Evolutionary conservation across 1,140 invertebrate genomes (phyloP).

Genomic region (Metopolophium dirhodum): DNA sequence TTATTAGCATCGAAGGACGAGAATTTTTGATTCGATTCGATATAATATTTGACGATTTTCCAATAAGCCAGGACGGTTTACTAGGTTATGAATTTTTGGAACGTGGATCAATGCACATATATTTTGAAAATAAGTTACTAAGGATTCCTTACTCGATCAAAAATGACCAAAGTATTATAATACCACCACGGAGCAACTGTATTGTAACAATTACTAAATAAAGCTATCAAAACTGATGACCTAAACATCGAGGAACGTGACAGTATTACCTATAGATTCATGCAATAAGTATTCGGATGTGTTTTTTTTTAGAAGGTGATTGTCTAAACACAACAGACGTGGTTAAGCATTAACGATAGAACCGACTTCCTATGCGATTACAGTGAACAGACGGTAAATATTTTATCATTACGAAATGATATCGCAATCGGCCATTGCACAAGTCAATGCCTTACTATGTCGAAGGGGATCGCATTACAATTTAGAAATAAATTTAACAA

Average conservation of each 20-base stretch:
- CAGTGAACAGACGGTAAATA: no score
- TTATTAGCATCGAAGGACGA: no score
- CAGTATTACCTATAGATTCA: no score
- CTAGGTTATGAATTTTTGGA: background rate
- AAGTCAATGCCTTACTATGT: no score
- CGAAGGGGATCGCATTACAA: no score
- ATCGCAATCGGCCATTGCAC: no score
- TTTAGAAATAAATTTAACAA: no score
- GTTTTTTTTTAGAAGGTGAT: background rate
- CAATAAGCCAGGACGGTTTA: background rate
- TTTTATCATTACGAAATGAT: no score
- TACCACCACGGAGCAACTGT: background rate
- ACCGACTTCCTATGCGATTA: no score
- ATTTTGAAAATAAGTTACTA: background rate
- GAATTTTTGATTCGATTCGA: no score
- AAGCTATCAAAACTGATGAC: no score
- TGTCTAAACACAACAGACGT: background rate
- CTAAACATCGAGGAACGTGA: no score
- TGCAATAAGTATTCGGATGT: background rate
- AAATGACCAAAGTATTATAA: background rate
- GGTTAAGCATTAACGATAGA: background rate
- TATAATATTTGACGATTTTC: background rate
- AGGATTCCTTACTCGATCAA: background rate
- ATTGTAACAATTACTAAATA: background rate
- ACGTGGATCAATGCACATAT: background rate